Base-by-base conservation (phyloP, 2,888 invertebrate species). In the Eupithecia inturbata region DNA sequence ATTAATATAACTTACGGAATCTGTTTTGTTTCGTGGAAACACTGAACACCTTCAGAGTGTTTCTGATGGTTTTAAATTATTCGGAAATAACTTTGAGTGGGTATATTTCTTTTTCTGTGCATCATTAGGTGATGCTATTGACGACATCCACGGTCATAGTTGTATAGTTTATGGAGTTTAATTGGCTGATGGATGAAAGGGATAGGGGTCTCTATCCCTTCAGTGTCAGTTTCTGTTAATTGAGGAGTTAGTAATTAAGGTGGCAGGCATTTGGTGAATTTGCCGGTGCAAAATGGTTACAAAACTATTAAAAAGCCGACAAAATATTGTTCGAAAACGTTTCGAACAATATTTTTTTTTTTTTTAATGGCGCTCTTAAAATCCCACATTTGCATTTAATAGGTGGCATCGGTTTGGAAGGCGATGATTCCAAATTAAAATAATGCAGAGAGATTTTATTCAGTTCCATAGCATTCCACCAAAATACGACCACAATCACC, bases 71-170 rank as follows among this genome's bases (percentile, higher is more conserved):
- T 57, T 57, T 12, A 5, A 26, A 57, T 57, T 57, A 57, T 26
- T 12, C 22, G 26, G 22, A 26, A 57, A 57, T 57, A 57, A 57
- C 12, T 57, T 26, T 57, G 3, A 22, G 14, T 12, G 10, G 70
- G 79, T 80, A 77, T 39, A n/a, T 53, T 53, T 53, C 22, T 22
- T 22, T 53, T 3, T 10, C 22, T 22, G 0, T n/a, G 9, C 49
- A 10, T 53, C 49, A 53, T 53, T 22, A 2, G 49, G 22, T 49
- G n/a, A 53, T n/a, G 19, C 19, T 45, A n/a, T n/a, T 45, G 3
- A 53, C 2, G 49, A n/a, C 10, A n/a, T 49, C n/a, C n/a, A 49
- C n/a, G n/a, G 10, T 3, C 49, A 53, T 53, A 1, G 22, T 53
- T 19, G 7, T 19, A 16, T 41, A 41, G 16, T 14, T 41, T 41